phyloP scores from a whole-genome alignment of 2,797 vertebrate genomes.

The Tangara arthus region DNA sequence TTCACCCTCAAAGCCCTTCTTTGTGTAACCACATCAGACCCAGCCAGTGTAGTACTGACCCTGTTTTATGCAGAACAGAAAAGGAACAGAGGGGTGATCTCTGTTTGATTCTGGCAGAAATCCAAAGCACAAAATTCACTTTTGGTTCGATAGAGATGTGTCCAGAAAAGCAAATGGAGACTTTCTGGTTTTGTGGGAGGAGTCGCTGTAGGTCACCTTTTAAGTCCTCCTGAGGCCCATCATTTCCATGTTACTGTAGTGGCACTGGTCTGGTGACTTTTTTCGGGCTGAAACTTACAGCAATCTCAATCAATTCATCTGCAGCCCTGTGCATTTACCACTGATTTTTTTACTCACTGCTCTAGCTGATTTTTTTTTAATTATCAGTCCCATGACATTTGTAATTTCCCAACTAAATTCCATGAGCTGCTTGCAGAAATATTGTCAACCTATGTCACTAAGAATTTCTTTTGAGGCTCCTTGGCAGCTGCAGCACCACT shows the following conservation, averaged over 20 bases:
- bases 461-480: not conserved
- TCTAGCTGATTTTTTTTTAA: not conserved
- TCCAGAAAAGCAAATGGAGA: not conserved
- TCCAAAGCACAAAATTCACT: not conserved
- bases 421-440: not conserved
- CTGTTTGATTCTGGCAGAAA: not conserved
- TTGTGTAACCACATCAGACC: not conserved
- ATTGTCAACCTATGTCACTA: not conserved
- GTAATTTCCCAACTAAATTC: not conserved
- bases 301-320: not conserved
- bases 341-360: not conserved
- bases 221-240: not conserved
- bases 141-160: not conserved
- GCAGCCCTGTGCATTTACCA: not conserved
- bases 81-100: fast-evolving
- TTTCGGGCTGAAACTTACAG: not conserved
- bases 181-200: not conserved
- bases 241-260: not conserved
- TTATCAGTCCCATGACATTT: not conserved
- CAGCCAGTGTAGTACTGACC: not conserved
- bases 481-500: not conserved
- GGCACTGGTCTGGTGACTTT: not conserved
- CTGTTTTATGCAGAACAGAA: fast-evolving
- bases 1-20: not conserved
- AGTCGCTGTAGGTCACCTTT: not conserved